Base-by-base conservation (phyloP, 2,113 vertebrate species). In the Cyprinodon variegatus region DNA sequence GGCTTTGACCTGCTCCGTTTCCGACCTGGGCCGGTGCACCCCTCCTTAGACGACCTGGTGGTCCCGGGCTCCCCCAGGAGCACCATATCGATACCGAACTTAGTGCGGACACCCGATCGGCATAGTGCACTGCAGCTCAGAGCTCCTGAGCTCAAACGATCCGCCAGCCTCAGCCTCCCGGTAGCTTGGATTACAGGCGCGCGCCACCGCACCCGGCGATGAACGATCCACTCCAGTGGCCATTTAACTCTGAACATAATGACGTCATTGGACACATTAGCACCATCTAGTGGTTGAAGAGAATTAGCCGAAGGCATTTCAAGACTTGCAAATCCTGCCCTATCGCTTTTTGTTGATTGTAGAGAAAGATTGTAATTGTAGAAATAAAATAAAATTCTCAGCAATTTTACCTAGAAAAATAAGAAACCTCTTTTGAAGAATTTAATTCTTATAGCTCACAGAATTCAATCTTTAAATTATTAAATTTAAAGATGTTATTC, bases 1-100 rank as follows among this genome's bases (percentile, higher is more conserved):
- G 88, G 82, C 60, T 90, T 90, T 90, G 88, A 75, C 86, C 88
- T 90, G 88, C 88, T 90, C 77, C 88, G 86, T 90, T 40, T 76
- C 83, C 85, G 88, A 77, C 83, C 87, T 89, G 82, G 86, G 79
- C 79, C 86, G 86, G 53, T 87, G 76, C 79, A 84, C 79, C 82
- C 85, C 86, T 87, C 86, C 74, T 84, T 85, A 81, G 87, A 0
- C 80, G 82, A 89, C 88, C 83, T 89, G 85, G 80, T 87, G 75
- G 65, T 72, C 75, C 79, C 80, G 72, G 10, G 79, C 84, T 86
- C 67, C 87, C 83, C 69, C 79, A 63, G 77, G 78, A 82, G 43
- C 80, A 87, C 80, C 84, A 82, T 88, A 85, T 88, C 81, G 81
- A 83, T 79, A 48, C 75, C 72, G 76, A 82, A 68, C 87, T 87